These are phyloP conservation scores for Ovis aries DNA, from an alignment of 2,113 vertebrate genomes.

Conservation along the genomic window ARS-UI_Ramb_v3.0 NC_056057.1:38056001-38056500, in stretches of 20 bases:
- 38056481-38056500: constrained; percentile 28
- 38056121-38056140: neutral
- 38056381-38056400: neutral
- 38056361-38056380: neutral
- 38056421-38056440: neutral
- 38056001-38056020: neutral
- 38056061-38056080: neutral
- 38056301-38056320: neutral
- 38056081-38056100: neutral
- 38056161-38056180: neutral
- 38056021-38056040: neutral
- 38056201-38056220: neutral
- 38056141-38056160: neutral
- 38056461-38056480: constrained; percentile 36
- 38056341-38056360: neutral
- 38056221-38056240: neutral
- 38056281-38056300: neutral
- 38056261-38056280: neutral
- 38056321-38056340: neutral
- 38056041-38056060: neutral
- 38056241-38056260: neutral
- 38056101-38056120: neutral
- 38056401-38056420: constrained; percentile 26
- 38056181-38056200: neutral
- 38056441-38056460: constrained; percentile 45